Evolutionary conservation across 64 coral and sea anemone species (phyloP).

Genomic region (Trachythela sp.): DNA sequence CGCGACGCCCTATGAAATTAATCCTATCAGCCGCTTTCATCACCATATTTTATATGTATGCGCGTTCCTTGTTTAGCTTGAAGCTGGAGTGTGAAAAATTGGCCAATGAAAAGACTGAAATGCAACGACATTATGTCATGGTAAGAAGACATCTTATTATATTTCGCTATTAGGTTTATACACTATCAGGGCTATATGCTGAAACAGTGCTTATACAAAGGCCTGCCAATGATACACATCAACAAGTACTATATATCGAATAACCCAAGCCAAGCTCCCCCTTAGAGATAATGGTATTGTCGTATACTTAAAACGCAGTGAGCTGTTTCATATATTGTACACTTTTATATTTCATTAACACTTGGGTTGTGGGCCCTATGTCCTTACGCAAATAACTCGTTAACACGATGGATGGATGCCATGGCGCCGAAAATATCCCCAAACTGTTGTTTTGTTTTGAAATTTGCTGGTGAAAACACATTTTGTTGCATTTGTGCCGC

Average conservation of each 20-base stretch:
- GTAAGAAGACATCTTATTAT: slow-evolving; percentile 29
- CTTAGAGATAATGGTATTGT: slow-evolving; percentile 21
- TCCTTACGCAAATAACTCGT: background rate
- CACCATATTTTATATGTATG: slow-evolving; percentile 98
- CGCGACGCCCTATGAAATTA: slow-evolving; percentile 91
- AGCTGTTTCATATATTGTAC: background rate
- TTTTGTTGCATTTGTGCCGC: slow-evolving; percentile 2
- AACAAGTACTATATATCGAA: background rate
- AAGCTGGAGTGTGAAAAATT: slow-evolving; percentile 99
- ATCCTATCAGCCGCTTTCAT: slow-evolving; percentile 99
- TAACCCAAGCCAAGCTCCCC: slow-evolving; percentile 5
- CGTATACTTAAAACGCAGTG: background rate
- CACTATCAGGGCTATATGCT: background rate
- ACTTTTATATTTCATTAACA: slow-evolving; percentile 20
- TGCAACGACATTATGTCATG: slow-evolving; percentile 99
- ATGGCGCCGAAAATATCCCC: background rate
- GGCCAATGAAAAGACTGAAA: slow-evolving; percentile 98
- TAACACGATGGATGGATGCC: background rate
- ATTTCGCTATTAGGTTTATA: background rate
- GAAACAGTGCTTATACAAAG: background rate
- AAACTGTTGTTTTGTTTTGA: background rate
- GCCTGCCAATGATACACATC: background rate
- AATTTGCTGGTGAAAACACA: background rate
- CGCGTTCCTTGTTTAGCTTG: slow-evolving; percentile 94
- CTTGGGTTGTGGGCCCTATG: background rate